phyloP scores from a whole-genome alignment of 2,888 invertebrate species.

The Aleiodes leptofemur region DNA sequence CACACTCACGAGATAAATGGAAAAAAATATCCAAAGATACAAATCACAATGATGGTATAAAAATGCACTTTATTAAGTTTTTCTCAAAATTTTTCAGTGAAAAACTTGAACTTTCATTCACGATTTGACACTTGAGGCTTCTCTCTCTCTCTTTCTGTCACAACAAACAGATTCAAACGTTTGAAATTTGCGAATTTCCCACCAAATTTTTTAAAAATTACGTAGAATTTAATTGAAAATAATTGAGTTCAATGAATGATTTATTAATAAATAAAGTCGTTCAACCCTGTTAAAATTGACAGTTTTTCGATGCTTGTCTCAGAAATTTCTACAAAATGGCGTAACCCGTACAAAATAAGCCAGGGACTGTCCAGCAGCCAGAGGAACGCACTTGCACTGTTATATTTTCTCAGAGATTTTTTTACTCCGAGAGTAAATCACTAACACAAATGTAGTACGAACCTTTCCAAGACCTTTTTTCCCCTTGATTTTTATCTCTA shows the following conservation, averaged over 20 bases:
- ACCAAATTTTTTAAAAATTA: neutral
- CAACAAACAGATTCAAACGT: constrained; percentile 1
- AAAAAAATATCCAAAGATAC: neutral
- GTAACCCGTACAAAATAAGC: constrained; percentile 34
- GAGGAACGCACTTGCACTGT: constrained; percentile 31
- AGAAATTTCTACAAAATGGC: constrained; percentile 44
- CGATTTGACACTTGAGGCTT: neutral
- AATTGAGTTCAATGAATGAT: neutral
- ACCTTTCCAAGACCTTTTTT: neutral
- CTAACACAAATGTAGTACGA: neutral
- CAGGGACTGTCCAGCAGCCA: constrained; percentile 19
- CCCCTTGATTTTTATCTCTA: neutral
- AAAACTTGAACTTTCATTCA: neutral
- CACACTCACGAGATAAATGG: neutral
- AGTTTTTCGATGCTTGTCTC: constrained; percentile 28
- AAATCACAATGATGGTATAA: neutral
- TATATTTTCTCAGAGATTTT: constrained; percentile 3
- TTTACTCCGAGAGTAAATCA: neutral
- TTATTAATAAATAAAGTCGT: neutral
- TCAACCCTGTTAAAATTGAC: constrained; percentile 29
- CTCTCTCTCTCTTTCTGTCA: constrained; percentile 1
- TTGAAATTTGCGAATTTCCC: neutral
- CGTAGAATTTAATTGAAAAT: neutral
- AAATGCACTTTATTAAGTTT: neutral
- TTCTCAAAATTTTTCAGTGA: neutral